Conservation (phyloP, 23 tunicate species). For the Trididemnum nubilum region DNA sequence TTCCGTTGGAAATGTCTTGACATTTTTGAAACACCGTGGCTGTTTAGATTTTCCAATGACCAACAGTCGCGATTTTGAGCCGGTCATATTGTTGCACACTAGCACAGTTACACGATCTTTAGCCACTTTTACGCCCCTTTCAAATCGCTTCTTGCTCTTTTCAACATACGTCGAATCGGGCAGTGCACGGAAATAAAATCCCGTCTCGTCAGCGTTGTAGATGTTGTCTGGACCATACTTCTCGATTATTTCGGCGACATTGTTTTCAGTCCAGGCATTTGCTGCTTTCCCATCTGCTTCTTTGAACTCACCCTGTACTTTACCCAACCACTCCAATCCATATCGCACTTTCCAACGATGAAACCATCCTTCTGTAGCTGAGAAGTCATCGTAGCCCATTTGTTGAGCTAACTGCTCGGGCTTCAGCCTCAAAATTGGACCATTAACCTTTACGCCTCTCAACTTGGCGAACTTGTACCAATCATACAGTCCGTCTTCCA, state of each 20-base stretch:
- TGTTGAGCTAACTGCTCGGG: slow-evolving; percentile 41
- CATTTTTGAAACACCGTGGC: slow-evolving; percentile 20
- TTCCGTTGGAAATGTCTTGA: slow-evolving; percentile 21
- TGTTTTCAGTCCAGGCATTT: slow-evolving; percentile 30
- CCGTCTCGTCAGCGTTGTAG: slow-evolving; percentile 31
- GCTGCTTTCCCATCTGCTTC: slow-evolving; percentile 47
- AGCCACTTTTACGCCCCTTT: slow-evolving; percentile 31
- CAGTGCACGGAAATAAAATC: slow-evolving; percentile 33
- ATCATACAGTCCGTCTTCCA: slow-evolving; percentile 46
- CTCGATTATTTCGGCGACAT: slow-evolving; percentile 32
- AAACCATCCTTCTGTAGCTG: slow-evolving; percentile 46
- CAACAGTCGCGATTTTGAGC: slow-evolving; percentile 29
- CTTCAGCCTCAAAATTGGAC: slow-evolving; percentile 48
- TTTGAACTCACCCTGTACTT: slow-evolving; percentile 34
- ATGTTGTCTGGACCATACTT: slow-evolving; percentile 38
- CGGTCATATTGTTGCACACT: slow-evolving; percentile 25
- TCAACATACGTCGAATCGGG: slow-evolving; percentile 35
- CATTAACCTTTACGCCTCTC: slow-evolving; percentile 32
- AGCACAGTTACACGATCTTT: slow-evolving; percentile 24
- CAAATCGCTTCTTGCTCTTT: slow-evolving; percentile 26
- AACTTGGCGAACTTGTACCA: slow-evolving; percentile 44
- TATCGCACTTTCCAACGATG: slow-evolving; percentile 36
- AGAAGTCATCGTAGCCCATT: slow-evolving; percentile 26
- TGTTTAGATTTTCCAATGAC: slow-evolving; percentile 23
- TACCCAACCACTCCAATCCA: slow-evolving; percentile 31